These are phyloP conservation scores for Drosophila tristis DNA, from an alignment of 1,140 invertebrate species.

Conservation along the genomic window DNA sequence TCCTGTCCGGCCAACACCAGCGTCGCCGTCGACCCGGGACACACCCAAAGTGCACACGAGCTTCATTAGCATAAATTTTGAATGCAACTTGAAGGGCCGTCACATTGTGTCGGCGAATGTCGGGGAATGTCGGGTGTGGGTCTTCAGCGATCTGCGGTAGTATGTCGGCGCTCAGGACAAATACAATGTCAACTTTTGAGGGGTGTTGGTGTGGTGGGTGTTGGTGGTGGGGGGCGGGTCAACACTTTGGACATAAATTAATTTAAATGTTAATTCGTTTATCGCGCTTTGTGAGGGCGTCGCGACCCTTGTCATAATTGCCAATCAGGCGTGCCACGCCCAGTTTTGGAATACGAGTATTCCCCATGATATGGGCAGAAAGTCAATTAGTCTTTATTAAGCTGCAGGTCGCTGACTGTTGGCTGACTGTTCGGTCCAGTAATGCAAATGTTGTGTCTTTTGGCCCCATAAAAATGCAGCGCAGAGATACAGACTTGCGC, in stretches of 20 bases:
- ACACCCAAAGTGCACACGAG: slow-evolving; percentile 31
- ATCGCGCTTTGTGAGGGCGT: slow-evolving; percentile 60
- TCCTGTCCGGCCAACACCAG: slow-evolving; percentile 42
- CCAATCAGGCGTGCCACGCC: slow-evolving; percentile 53
- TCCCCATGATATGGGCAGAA: slow-evolving; percentile 43
- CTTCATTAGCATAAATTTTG: slow-evolving; percentile 72
- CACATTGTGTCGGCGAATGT: background rate
- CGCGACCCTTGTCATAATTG: slow-evolving; percentile 64
- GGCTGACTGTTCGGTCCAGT: slow-evolving; percentile 40
- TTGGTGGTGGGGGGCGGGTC: background rate
- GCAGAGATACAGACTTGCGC: slow-evolving; percentile 23
- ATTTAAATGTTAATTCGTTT: slow-evolving; percentile 81
- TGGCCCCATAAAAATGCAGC: slow-evolving; percentile 70
- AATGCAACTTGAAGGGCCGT: slow-evolving; percentile 40
- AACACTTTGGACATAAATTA: slow-evolving; percentile 68
- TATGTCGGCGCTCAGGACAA: slow-evolving; percentile 44
- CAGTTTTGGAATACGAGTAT: slow-evolving; percentile 1
- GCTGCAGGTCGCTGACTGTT: slow-evolving; percentile 38
- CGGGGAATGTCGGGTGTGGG: slow-evolving; percentile 3
- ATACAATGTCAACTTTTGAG: slow-evolving; percentile 48
- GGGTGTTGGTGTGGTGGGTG: background rate
- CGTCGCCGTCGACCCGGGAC: slow-evolving; percentile 1
- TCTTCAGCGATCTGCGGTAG: slow-evolving; percentile 5
- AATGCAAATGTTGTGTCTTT: slow-evolving; percentile 80
- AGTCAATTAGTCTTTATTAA: slow-evolving; percentile 82